Percentiles rank a stretch among this genome's conserved stretches.
phyloP scores from a whole-genome alignment of 2,797 vertebrate genomes.

The Enteromius afrohamiltoni region DNA sequence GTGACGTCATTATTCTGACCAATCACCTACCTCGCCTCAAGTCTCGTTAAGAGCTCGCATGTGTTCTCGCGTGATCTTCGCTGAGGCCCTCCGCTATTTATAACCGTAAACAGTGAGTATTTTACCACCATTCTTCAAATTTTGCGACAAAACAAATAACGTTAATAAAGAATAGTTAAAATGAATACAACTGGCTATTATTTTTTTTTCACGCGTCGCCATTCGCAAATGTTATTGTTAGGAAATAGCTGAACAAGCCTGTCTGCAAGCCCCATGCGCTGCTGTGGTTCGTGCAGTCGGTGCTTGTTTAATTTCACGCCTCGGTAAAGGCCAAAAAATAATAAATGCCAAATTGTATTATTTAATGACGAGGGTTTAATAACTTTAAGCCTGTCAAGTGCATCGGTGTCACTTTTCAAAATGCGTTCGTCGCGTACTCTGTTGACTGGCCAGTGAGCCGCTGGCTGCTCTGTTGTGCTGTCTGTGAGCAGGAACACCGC shows the following conservation, averaged over 20 bases:
- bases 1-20: constrained; percentile 49
- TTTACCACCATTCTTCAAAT: constrained; percentile 26
- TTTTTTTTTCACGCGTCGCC: background rate
- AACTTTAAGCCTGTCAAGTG: background rate
- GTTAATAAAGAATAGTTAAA: background rate
- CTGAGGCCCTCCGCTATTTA: constrained; percentile 55
- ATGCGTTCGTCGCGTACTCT: background rate
- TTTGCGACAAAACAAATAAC: background rate
- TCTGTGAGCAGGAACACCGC: constrained; percentile 49
- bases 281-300: constrained; percentile 50
- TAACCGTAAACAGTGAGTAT: constrained; percentile 61
- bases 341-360: background rate
- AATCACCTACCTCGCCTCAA: constrained; percentile 56
- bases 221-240: background rate
- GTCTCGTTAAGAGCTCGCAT: constrained; percentile 55
- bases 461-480: constrained; percentile 23
- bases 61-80: constrained; percentile 63
- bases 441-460: constrained; percentile 17
- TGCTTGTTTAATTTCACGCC: constrained; percentile 2
- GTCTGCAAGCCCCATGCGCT: constrained; percentile 39
- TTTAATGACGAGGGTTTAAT: no score
- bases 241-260: background rate
- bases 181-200: background rate
- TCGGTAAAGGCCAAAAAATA: background rate
- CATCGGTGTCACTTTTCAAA: background rate